These are phyloP conservation scores for Pachypanchax playfairii DNA, from an alignment of 2,113 vertebrate genomes.

Conservation along the genomic window DNA sequence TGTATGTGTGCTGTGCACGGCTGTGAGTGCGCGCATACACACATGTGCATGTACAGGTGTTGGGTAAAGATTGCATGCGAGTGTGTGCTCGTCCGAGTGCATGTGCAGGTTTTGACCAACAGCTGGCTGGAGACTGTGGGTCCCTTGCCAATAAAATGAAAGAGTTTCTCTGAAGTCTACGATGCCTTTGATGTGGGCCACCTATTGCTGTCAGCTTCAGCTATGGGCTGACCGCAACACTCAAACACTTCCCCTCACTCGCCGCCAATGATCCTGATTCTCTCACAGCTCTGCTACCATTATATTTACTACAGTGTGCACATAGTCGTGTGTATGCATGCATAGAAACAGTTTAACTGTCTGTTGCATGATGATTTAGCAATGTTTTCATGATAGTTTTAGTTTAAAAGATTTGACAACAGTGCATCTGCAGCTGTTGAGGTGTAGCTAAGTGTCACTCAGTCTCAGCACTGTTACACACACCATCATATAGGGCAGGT, in stretches of 20 bases:
- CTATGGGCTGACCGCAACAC: conserved; percentile 41
- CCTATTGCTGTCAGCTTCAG: conserved; percentile 59
- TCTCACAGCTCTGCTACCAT: not conserved
- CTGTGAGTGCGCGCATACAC: not conserved
- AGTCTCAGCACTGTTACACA: conserved; percentile 71
- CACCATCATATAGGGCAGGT: conserved; percentile 82
- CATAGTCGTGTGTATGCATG: not conserved
- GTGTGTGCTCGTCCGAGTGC: conserved; percentile 11
- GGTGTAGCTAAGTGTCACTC: too few relatives aligned
- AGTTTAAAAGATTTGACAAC: not conserved
- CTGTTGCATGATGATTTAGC: not conserved
- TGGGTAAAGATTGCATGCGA: conserved; percentile 1
- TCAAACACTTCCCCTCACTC: conserved; percentile 30
- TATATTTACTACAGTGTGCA: not conserved
- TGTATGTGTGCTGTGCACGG: not conserved
- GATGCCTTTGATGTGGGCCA: conserved; percentile 58
- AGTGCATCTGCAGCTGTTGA: not conserved
- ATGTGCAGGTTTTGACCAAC: conserved; percentile 28
- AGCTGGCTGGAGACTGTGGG: conserved; percentile 16
- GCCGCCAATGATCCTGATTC: conserved; percentile 29
- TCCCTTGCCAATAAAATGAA: conserved; percentile 46
- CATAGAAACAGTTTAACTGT: not conserved
- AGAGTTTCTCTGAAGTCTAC: conserved; percentile 55
- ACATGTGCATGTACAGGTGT: conserved; percentile 3
- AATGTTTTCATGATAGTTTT: not conserved